phyloP scores from a whole-genome alignment of 2,888 invertebrate genomes.

The Tenthredo amoena region DNA sequence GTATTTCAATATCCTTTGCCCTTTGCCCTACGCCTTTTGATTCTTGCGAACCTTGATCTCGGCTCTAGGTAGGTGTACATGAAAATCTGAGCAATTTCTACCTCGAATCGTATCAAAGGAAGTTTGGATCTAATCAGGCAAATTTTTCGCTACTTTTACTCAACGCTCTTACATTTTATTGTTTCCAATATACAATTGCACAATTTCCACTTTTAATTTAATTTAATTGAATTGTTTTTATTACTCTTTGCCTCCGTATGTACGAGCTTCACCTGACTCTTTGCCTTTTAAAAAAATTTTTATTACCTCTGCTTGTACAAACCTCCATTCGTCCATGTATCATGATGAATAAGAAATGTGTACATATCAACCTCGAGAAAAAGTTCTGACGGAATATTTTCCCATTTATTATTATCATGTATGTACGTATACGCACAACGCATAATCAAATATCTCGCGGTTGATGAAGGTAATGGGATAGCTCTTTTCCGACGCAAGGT shows the following conservation, averaged over 20 bases:
- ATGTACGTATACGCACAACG: not conserved
- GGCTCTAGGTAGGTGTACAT: not conserved
- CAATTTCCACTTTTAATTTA: not conserved
- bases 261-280: not conserved
- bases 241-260: not conserved
- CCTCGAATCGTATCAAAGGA: not conserved
- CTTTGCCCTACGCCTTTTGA: not conserved
- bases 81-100: not conserved
- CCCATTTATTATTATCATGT: too few relatives aligned
- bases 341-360: not conserved
- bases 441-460: not conserved
- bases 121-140: not conserved
- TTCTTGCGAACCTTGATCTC: not conserved
- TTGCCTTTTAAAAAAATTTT: not conserved
- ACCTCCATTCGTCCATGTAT: not conserved
- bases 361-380: not conserved
- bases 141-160: not conserved
- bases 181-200: not conserved
- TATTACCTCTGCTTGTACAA: not conserved
- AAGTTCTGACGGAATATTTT: not conserved
- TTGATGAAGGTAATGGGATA: not conserved
- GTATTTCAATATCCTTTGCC: not conserved
- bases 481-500: not conserved
- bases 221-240: not conserved
- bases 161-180: not conserved